These are phyloP conservation scores for Cyclina sinensis DNA, from an alignment of 1,140 invertebrate genomes.

Conservation along the genomic window DNA sequence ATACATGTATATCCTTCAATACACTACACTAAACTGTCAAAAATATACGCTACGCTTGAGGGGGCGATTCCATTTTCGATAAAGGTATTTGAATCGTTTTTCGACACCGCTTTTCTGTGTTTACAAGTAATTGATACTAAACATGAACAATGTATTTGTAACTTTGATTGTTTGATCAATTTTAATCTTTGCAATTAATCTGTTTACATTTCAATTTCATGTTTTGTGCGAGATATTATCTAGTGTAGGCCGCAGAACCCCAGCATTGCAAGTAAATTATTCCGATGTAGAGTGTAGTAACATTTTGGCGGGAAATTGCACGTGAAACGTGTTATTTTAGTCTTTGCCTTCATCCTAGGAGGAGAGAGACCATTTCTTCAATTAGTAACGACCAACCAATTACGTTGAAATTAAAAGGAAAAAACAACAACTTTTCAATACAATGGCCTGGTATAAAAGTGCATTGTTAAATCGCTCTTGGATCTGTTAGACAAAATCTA, in stretches of 20 bases:
- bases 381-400: too few species aligned
- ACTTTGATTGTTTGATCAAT: background rate
- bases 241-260: background rate
- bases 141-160: background rate
- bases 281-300: background rate
- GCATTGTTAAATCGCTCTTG: too few species aligned
- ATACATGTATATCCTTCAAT: constrained; percentile 34
- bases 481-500: too few species aligned
- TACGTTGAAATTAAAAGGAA: too few species aligned
- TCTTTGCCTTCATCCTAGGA: too few species aligned
- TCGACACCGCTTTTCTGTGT: background rate
- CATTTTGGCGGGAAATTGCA: background rate
- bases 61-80: constrained; percentile 53
- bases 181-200: background rate
- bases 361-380: too few species aligned
- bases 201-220: constrained; percentile 2
- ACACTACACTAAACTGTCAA: constrained; percentile 55
- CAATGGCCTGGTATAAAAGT: too few species aligned
- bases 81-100: constrained; percentile 40
- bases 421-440: too few species aligned
- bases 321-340: too few species aligned
- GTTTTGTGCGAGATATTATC: background rate
- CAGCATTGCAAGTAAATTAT: background rate
- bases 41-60: background rate
- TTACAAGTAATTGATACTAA: background rate